Evolutionary conservation across 2,113 vertebrate species (phyloP).

Genomic region (Salvelinus sp.): DNA sequence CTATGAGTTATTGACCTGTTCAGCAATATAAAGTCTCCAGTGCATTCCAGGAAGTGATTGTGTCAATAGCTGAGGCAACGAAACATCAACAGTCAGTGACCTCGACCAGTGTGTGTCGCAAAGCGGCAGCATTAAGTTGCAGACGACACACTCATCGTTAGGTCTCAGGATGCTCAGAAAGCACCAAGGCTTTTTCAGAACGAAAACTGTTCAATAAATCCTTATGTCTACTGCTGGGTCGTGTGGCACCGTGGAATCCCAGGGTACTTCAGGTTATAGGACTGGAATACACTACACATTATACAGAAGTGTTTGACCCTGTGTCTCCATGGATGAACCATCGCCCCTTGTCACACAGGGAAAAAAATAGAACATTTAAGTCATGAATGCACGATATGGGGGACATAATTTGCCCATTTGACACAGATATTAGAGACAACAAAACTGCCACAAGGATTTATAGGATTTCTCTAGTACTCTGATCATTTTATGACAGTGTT

Average conservation of each 20-base stretch:
- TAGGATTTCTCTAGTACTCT: too few relatives aligned
- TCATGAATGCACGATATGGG: too few relatives aligned
- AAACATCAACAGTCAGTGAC: slow-evolving; percentile 36
- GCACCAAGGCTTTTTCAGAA: slow-evolving; percentile 15
- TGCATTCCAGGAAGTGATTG: slow-evolving; percentile 12
- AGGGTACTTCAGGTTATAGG: slow-evolving; percentile 4
- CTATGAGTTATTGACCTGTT: slow-evolving; percentile 28
- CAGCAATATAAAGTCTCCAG: slow-evolving; percentile 17
- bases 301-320: neutral
- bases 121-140: slow-evolving; percentile 30
- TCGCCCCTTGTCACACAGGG: too few relatives aligned
- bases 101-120: neutral
- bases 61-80: slow-evolving; percentile 5
- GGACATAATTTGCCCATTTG: too few relatives aligned
- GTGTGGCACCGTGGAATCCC: slow-evolving; percentile 17
- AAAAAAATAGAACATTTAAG: too few relatives aligned
- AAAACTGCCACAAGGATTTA: too few relatives aligned
- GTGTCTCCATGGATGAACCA: too few relatives aligned
- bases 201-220: slow-evolving; percentile 30
- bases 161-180: slow-evolving; percentile 6
- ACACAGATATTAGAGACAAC: too few relatives aligned
- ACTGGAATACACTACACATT: neutral
- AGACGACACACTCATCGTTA: slow-evolving; percentile 32
- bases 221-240: slow-evolving; percentile 13
- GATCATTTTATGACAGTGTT: neutral